Evolutionary conservation across 2,797 vertebrate genomes (phyloP).

Genomic region (Lycodopsis pacificus): DNA sequence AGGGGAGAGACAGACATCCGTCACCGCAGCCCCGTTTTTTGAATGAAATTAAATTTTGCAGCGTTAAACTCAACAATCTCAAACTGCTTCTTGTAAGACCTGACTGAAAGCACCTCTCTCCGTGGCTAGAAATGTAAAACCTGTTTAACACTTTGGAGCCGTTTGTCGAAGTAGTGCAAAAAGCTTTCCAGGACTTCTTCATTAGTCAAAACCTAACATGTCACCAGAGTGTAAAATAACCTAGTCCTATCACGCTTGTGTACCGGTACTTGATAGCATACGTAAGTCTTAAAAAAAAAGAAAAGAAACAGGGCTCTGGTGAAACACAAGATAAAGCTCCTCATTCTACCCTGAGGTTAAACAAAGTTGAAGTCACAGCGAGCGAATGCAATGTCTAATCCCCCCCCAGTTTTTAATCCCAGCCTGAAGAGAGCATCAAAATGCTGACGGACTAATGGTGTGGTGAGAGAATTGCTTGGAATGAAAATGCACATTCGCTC

Average conservation of each 20-base stretch:
- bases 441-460: conserved; percentile 59
- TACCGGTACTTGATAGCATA: background rate
- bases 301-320: background rate
- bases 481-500: conserved; percentile 47
- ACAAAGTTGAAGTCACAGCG: conserved; percentile 44
- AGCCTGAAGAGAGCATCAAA: conserved; percentile 60
- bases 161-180: background rate
- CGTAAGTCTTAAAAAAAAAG: background rate
- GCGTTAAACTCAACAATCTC: conserved; percentile 47
- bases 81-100: conserved; percentile 16
- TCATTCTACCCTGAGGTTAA: conserved; percentile 49
- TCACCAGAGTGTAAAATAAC: conserved; percentile 16
- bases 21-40: conserved; percentile 33
- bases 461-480: conserved; percentile 45
- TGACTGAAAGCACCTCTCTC: conserved; percentile 3
- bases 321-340: conserved; percentile 27
- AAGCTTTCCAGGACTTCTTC: background rate
- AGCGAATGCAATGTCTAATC: conserved; percentile 61
- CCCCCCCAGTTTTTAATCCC: conserved; percentile 53
- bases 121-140: conserved; percentile 12
- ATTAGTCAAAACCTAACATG: conserved; percentile 25
- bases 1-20: conserved; percentile 38
- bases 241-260: conserved; percentile 5
- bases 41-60: conserved; percentile 42
- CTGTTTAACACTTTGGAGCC: background rate